A percentile compares a stretch with the other conserved stretches of the same genome.
phyloP scores from a whole-genome alignment of 2,888 invertebrate genomes.

The Pemphredon lugubris region DNA sequence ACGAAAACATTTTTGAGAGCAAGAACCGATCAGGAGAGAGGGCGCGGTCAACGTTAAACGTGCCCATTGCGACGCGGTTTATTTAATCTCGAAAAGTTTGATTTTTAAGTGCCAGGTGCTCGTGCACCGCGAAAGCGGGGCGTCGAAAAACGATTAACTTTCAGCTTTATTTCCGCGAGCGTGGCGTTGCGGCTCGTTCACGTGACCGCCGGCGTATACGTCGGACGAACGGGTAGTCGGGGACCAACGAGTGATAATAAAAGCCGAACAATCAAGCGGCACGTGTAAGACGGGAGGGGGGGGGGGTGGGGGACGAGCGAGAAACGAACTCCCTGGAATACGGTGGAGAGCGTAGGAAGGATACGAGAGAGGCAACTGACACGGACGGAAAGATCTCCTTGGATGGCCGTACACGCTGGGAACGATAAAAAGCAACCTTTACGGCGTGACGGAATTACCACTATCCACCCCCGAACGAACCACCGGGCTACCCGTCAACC shows the following conservation, averaged over 20 bases:
- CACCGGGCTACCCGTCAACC: constrained; percentile 44
- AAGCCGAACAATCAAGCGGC: constrained; percentile 75
- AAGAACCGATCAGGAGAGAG: too few relatives aligned
- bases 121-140: constrained; percentile 6
- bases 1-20: too few relatives aligned
- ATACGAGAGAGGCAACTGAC: constrained; percentile 42
- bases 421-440: constrained; percentile 77
- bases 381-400: constrained; percentile 49
- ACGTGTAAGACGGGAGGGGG: constrained; percentile 62
- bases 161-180: constrained; percentile 33
- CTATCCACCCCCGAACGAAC: constrained; percentile 69
- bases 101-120: too few relatives aligned
- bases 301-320: too few relatives aligned
- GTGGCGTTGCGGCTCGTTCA: constrained; percentile 39
- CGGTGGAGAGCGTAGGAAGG: constrained; percentile 37
- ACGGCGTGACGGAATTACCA: constrained; percentile 77
- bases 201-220: constrained; percentile 40
- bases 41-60: too few relatives aligned
- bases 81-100: too few relatives aligned
- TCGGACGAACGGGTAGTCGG: constrained; percentile 58
- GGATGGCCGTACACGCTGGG: constrained; percentile 59
- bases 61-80: too few relatives aligned
- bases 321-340: constrained; percentile 39
- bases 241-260: constrained; percentile 76
- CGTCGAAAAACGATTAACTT: constrained; percentile 49